These are phyloP conservation scores for Benitochromis conjunctus DNA, from an alignment of 2,113 vertebrate genomes.

Conservation along the genomic window DNA sequence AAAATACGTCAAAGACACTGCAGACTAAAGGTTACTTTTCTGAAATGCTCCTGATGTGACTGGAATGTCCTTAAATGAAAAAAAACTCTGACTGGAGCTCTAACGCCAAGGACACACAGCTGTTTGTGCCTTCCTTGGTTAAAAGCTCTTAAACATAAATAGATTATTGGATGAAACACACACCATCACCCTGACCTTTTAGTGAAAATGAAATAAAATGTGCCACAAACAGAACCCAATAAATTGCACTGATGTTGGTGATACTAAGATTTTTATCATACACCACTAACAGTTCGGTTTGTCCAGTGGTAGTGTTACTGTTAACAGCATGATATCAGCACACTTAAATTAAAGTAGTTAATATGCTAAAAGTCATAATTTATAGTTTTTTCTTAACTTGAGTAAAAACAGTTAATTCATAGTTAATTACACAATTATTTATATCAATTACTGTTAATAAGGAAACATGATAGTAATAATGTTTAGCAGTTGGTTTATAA, in stretches of 20 bases:
- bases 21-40: not conserved
- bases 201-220: not conserved
- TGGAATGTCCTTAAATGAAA: not conserved
- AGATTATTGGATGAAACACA: not conserved
- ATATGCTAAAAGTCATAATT: not conserved
- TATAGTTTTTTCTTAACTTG: not conserved
- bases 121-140: not conserved
- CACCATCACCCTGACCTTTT: not conserved
- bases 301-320: not conserved
- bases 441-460: not conserved
- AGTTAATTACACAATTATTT: not conserved
- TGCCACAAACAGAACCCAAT: not conserved
- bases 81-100: not conserved
- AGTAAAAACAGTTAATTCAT: not conserved
- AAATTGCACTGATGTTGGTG: not conserved
- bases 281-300: not conserved
- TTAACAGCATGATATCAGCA: not conserved
- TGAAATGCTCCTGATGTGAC: not conserved
- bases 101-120: not conserved
- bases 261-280: not conserved
- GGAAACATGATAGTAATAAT: not conserved
- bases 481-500: not conserved
- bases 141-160: not conserved
- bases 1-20: not conserved
- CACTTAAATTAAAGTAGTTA: not conserved